Percentiles rank a stretch among this genome's conserved stretches.
phyloP scores from a whole-genome alignment of 2,797 vertebrate species.

The Crenuchus spilurus region DNA sequence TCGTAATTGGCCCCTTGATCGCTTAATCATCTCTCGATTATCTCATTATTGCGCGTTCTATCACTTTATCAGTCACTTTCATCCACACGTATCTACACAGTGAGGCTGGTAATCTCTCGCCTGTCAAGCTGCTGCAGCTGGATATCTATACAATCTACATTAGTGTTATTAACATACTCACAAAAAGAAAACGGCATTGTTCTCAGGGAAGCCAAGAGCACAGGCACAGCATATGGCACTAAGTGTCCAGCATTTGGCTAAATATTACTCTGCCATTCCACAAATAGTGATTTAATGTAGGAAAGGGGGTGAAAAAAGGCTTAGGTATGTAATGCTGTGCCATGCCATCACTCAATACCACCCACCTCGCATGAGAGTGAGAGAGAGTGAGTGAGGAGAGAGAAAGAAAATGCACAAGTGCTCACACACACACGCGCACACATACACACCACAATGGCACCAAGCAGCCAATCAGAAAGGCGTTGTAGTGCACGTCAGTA shows the following conservation, averaged over 20 bases:
- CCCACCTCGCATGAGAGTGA: conserved; percentile 65
- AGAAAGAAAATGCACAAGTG: conserved; percentile 17
- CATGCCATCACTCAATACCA: conserved; percentile 55
- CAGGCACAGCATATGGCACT: neutral
- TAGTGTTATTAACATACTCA: conserved; percentile 43
- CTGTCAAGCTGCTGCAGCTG: conserved; percentile 42
- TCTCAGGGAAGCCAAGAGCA: neutral
- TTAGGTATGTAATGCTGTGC: conserved; percentile 32
- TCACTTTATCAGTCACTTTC: conserved; percentile 60
- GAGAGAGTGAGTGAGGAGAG: conserved; percentile 50
- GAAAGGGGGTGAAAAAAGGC: neutral
- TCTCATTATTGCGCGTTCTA: conserved; percentile 66
- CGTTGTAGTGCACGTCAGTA: conserved; percentile 60
- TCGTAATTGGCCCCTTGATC: conserved; percentile 67
- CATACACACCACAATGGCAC: conserved; percentile 63
- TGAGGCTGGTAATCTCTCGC: conserved; percentile 53
- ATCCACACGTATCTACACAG: conserved; percentile 51
- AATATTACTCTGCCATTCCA: conserved; percentile 6
- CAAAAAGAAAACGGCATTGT: neutral
- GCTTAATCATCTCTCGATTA: conserved; percentile 69
- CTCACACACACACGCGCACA: conserved; percentile 39
- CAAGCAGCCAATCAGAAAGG: conserved; percentile 67
- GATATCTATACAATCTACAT: conserved; percentile 59
- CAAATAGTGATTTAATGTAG: conserved; percentile 28
- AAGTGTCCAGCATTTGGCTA: neutral